Conservation (phyloP, 2,797 vertebrate species). For the Rhadinocentrus ornatus region DNA sequence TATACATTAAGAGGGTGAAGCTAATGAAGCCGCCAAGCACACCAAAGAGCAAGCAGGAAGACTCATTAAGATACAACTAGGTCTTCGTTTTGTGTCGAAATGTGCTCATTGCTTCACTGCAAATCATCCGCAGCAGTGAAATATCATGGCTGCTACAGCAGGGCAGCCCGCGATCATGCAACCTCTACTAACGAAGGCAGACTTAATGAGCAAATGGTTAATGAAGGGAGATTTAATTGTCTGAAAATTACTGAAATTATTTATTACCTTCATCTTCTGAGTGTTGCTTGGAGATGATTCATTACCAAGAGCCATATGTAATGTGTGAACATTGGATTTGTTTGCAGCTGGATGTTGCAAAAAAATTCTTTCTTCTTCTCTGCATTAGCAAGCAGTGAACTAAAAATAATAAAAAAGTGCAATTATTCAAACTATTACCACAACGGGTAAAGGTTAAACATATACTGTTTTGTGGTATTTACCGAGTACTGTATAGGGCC, state of each 20-base stretch:
- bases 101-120: slow-evolving; percentile 12
- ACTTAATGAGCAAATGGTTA: slow-evolving; percentile 73
- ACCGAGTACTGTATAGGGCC: background rate
- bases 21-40: slow-evolving; percentile 69
- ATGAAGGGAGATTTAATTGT: slow-evolving; percentile 72
- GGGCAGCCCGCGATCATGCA: slow-evolving; percentile 47
- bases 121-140: slow-evolving; percentile 29
- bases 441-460: slow-evolving; percentile 1
- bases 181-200: slow-evolving; percentile 69
- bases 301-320: slow-evolving; percentile 37
- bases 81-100: slow-evolving; percentile 43
- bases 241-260: slow-evolving; percentile 70
- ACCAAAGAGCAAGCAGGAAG: slow-evolving; percentile 53
- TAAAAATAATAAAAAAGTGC: slow-evolving; percentile 3
- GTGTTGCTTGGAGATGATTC: slow-evolving; percentile 66
- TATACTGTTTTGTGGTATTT: slow-evolving; percentile 4
- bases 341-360: slow-evolving; percentile 29
- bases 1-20: slow-evolving; percentile 63
- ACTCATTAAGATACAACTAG: slow-evolving; percentile 65
- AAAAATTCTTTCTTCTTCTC: slow-evolving; percentile 6
- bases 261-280: slow-evolving; percentile 64
- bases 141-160: slow-evolving; percentile 29
- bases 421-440: slow-evolving; percentile 6
- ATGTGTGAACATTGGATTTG: slow-evolving; percentile 49
- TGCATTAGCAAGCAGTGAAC: slow-evolving; percentile 9